A percentile compares a stretch with the other conserved stretches of the same genome.
Evolutionary conservation across 2,113 vertebrate genomes (phyloP).

Genomic region (Canis aureus): DNA sequence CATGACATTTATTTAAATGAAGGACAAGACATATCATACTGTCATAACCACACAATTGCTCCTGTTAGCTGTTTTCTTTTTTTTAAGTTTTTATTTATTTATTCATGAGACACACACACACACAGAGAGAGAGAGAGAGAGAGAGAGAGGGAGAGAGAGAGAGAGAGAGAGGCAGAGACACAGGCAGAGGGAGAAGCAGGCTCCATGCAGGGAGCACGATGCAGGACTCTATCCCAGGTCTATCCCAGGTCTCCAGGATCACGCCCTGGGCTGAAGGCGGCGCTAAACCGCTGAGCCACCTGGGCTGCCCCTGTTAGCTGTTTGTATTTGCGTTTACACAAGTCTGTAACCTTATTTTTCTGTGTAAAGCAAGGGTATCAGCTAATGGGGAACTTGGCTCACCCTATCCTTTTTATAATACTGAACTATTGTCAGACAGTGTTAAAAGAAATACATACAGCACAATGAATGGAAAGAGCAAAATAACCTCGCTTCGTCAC

Average conservation of each 20-base stretch:
- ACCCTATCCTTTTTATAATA: not conserved
- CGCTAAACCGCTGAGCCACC: too few species aligned
- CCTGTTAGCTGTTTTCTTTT: not conserved
- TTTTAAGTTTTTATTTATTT: too few species aligned
- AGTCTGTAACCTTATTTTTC: not conserved
- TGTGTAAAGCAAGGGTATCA: constrained; percentile 36
- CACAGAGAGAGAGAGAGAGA: too few species aligned
- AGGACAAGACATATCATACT: not conserved
- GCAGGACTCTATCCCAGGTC: too few species aligned
- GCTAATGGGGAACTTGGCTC: not conserved
- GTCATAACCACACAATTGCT: not conserved
- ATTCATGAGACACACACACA: too few species aligned
- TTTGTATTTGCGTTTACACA: not conserved
- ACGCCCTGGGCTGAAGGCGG: too few species aligned
- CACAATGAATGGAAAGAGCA: not conserved
- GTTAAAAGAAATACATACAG: constrained; percentile 32
- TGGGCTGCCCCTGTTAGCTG: not conserved
- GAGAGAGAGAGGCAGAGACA: too few species aligned
- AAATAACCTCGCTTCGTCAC: not conserved
- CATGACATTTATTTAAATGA: not conserved
- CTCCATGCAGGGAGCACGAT: too few species aligned
- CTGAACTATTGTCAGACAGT: not conserved
- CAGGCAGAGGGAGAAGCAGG: too few species aligned
- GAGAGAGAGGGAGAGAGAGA: too few species aligned
- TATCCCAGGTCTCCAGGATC: too few species aligned